These are phyloP conservation scores for Drosophila mulleri DNA, from an alignment of 2,888 invertebrate genomes.

Conservation along the genomic window DNA sequence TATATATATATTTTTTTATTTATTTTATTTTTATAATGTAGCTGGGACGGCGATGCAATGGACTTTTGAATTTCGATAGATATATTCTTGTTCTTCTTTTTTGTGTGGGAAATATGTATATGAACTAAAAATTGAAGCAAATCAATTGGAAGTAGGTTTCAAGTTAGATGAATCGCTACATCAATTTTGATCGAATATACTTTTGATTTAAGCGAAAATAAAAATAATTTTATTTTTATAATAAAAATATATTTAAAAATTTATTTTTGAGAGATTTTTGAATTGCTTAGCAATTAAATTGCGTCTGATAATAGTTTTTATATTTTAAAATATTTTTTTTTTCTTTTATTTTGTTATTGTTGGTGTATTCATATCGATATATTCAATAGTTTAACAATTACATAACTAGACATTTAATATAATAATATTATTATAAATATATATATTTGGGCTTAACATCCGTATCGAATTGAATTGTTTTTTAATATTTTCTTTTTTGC, in stretches of 20 bases:
- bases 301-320: conserved; percentile 40
- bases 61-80: conserved; percentile 49
- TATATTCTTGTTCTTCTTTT: background rate
- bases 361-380: conserved; percentile 20
- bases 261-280: conserved; percentile 26
- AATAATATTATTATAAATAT: conserved; percentile 21
- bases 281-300: conserved; percentile 38
- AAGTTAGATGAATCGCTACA: conserved; percentile 32
- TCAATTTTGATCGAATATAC: conserved; percentile 8
- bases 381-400: conserved; percentile 42
- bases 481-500: background rate
- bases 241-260: conserved; percentile 3
- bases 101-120: conserved; percentile 5
- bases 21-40: conserved; percentile 7
- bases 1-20: conserved; percentile 5
- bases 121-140: conserved; percentile 35
- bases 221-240: background rate
- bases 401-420: conserved; percentile 47
- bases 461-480: conserved; percentile 23
- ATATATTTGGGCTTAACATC: conserved; percentile 24
- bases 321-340: background rate
- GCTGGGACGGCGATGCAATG: conserved; percentile 73
- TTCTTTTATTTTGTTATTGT: conserved; percentile 2
- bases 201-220: conserved; percentile 9
- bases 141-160: conserved; percentile 21